These are phyloP conservation scores for human (Homo sapiens) DNA, from an alignment of 2,113 vertebrate species.

Conservation along the genomic window DNA sequence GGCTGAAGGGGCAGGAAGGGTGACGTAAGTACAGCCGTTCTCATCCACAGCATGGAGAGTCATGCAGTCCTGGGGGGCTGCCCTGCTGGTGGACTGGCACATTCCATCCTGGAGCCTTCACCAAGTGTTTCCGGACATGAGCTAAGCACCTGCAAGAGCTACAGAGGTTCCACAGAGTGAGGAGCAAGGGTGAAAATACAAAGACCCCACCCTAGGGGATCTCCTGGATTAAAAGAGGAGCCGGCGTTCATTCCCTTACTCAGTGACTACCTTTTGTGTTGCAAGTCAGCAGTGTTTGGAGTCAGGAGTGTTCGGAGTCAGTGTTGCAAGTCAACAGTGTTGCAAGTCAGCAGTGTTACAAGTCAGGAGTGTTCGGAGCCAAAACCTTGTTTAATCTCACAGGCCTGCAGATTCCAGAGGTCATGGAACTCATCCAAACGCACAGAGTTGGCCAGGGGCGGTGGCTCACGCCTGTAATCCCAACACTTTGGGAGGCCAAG, in stretches of 20 bases:
- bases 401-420: background rate
- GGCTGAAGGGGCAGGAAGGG: background rate
- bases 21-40: background rate
- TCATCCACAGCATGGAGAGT: accelerated
- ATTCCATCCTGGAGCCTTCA: background rate
- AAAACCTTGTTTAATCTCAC: background rate
- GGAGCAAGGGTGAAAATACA: background rate
- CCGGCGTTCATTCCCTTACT: accelerated
- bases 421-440: background rate
- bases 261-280: too few relatives aligned
- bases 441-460: background rate
- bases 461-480: too few relatives aligned
- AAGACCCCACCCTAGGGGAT: background rate
- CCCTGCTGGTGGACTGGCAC: too few relatives aligned
- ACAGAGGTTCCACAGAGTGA: too few relatives aligned
- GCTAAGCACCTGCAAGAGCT: background rate
- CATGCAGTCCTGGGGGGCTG: too few relatives aligned
- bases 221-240: background rate
- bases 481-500: too few relatives aligned
- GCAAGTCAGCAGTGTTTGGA: background rate
- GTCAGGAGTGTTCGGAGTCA: too few relatives aligned
- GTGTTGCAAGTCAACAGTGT: background rate
- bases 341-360: background rate
- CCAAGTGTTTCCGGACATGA: background rate
- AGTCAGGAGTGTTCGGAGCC: background rate